A percentile compares a stretch with the other conserved stretches of the same genome.
phyloP scores from a whole-genome alignment of 2,797 vertebrate genomes.

The Esox lucius region DNA sequence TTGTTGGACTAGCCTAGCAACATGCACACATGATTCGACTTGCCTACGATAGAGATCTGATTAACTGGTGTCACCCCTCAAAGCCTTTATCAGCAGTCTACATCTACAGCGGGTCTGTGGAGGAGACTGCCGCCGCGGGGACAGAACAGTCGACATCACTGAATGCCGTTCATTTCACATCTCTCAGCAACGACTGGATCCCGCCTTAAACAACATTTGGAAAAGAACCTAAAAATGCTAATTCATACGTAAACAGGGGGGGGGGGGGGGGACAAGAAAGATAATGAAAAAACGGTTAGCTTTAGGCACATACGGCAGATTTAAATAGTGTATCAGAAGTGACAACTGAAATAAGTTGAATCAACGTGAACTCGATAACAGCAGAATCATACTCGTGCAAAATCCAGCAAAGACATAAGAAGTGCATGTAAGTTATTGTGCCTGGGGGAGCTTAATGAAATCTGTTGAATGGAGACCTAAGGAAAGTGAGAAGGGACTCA shows the following conservation, averaged over 20 bases:
- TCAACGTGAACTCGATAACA: slow-evolving; percentile 33
- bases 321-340: slow-evolving; percentile 54
- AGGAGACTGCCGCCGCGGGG: neutral
- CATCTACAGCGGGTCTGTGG: neutral
- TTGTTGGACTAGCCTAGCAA: neutral
- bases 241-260: slow-evolving; percentile 37
- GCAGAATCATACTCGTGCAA: slow-evolving; percentile 54
- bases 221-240: neutral
- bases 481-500: slow-evolving; percentile 18
- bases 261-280: slow-evolving; percentile 34
- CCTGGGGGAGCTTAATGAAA: slow-evolving; percentile 16
- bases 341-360: slow-evolving; percentile 43
- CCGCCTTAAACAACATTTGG: neutral
- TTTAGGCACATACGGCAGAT: slow-evolving; percentile 77
- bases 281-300: slow-evolving; percentile 44
- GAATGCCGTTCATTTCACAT: slow-evolving; percentile 14
- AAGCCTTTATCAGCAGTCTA: neutral
- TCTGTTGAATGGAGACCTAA: slow-evolving; percentile 11
- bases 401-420: slow-evolving; percentile 35
- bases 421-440: slow-evolving; percentile 38
- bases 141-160: neutral
- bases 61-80: neutral
- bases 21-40: no score
- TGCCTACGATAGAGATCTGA: neutral
- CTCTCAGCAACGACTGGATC: neutral